Evolutionary conservation across 53 echinoderm and acorn worm species (phyloP).

Genomic region (Holothuria leucospilota): DNA sequence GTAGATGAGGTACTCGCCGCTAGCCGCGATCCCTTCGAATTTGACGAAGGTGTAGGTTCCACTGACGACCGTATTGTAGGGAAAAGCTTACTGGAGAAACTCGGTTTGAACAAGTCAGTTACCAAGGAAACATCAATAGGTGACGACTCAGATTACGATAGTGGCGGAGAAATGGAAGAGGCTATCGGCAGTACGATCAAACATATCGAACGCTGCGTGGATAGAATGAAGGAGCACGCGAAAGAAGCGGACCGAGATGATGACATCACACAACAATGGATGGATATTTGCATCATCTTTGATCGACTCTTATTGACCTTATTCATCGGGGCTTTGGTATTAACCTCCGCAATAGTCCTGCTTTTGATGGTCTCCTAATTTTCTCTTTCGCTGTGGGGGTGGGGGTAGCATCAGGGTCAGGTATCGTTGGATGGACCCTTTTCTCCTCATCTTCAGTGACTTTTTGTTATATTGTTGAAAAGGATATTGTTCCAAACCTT

Average conservation of each 20-base stretch:
- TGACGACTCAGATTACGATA: conserved; percentile 66
- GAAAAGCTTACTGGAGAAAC: conserved; percentile 74
- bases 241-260: neutral
- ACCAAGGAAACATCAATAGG: neutral
- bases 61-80: conserved; percentile 63
- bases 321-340: conserved; percentile 63
- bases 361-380: conserved; percentile 59
- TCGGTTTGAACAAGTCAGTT: conserved; percentile 48
- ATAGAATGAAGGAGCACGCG: conserved; percentile 56
- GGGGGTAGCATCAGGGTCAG: no score
- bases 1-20: conserved; percentile 5
- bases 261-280: conserved; percentile 82
- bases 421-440: no score
- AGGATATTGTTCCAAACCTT: no score
- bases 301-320: conserved; percentile 74
- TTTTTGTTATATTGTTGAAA: no score
- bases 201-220: conserved; percentile 77
- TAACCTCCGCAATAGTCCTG: conserved; percentile 67
- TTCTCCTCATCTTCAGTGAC: no score
- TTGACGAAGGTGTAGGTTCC: conserved; percentile 59
- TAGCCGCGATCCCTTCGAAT: conserved; percentile 70
- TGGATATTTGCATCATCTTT: conserved; percentile 85
- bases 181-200: conserved; percentile 75
- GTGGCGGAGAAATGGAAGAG: conserved; percentile 60
- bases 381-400: neutral